Evolutionary conservation across 2,888 invertebrate genomes (phyloP), one percentile per base, ranked within the genome.

Genomic region (Peribatodes rhomboidaria): DNA sequence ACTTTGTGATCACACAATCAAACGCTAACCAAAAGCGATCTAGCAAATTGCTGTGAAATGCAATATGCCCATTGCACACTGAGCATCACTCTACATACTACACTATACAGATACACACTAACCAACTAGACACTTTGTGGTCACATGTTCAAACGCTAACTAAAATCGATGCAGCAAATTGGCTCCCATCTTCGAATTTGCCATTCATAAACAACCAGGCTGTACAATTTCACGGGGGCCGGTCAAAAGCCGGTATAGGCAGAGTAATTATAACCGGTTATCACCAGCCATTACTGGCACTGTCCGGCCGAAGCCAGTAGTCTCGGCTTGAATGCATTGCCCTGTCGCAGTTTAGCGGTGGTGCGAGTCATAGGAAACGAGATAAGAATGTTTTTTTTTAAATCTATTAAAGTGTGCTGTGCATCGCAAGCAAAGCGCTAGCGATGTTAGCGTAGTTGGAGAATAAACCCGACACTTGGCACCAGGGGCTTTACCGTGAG

Each of bases 231-330:
- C 75, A 77, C 74, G 72, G 71, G 33, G 31, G 13, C 54, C 72
- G 67, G 74, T 78, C 78, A 80, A 81, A 60, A 79, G 78, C 79
- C 66, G 63, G 70, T 65, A 67, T 61, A 65, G 69, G 64, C 68
- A 65, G 64, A 77, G 81, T 81, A 85, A 86, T 87, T 87, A 86
- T 84, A 84, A 82, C 80, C 76, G 77, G 65, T 81, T 83, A 85
- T 84, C 80, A 76, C 76, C 65, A 67, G 71, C 75, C 72, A 84
- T 85, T 83, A 85, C 81, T 71, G 74, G 74, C 67, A 65, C 55
- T 67, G 59, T 60, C 59, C 66, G 76, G 75, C 82, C 83, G 85
- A 83, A 83, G 75, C 68, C 57, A 55, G 73, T 67, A 39, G 58
- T 54, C 56, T 56, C 59, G 65, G 73, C 71, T 73, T 71, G 71